These are phyloP conservation scores for Ceratina japonica DNA, from an alignment of 1,140 invertebrate genomes.

Conservation along the genomic window DNA sequence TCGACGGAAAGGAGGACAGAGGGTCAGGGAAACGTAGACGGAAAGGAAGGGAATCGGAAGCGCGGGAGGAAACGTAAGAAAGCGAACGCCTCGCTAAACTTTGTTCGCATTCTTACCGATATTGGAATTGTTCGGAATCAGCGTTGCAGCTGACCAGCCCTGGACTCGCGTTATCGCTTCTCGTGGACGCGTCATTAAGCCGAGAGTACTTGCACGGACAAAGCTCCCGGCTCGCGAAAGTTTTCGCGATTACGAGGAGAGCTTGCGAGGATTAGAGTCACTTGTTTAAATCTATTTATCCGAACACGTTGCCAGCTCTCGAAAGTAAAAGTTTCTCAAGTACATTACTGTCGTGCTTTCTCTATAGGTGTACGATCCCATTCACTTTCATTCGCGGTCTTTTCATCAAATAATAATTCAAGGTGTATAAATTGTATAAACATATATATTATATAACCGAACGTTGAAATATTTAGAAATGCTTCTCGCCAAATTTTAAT, in stretches of 20 bases:
- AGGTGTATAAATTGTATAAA: no score
- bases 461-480: no score
- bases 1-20: neutral
- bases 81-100: slow-evolving; percentile 17
- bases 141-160: neutral
- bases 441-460: no score
- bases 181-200: slow-evolving; percentile 12
- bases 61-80: slow-evolving; percentile 11
- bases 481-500: no score
- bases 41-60: neutral
- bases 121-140: slow-evolving; percentile 62
- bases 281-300: neutral
- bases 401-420: no score
- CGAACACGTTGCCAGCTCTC: neutral
- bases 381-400: no score
- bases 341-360: no score
- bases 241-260: neutral
- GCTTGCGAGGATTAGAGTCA: neutral
- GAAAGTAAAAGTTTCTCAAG: no score
- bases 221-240: neutral
- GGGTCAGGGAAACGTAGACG: neutral
- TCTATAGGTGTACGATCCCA: no score
- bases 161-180: neutral
- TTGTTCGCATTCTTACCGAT: slow-evolving; percentile 31
- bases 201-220: neutral